Conservation (phyloP, 1,140 invertebrate species). For the Drosophila ambigua region DNA sequence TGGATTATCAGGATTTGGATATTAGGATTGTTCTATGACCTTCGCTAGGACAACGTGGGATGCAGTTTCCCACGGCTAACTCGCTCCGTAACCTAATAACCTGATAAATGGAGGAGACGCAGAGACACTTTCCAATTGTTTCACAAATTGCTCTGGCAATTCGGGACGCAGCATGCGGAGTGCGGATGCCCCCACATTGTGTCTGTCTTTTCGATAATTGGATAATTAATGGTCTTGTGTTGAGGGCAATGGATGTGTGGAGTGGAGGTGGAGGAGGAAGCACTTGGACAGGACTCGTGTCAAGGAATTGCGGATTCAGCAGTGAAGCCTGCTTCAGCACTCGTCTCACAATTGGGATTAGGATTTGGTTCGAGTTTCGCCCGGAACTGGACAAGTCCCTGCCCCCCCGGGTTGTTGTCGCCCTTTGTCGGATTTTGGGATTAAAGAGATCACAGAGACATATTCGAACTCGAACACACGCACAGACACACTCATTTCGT, state of each 20-base stretch:
- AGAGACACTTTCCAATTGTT: slow-evolving; percentile 37
- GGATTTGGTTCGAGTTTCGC: slow-evolving; percentile 50
- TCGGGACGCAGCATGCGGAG: no score
- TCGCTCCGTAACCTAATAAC: slow-evolving; percentile 12
- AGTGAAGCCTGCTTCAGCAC: slow-evolving; percentile 38
- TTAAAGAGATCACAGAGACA: no score
- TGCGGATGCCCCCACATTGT: slow-evolving; percentile 6
- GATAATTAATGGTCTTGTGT: slow-evolving; percentile 10
- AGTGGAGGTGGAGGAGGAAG: slow-evolving; percentile 35
- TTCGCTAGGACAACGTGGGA: slow-evolving; percentile 74
- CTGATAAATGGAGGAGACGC: slow-evolving; percentile 22
- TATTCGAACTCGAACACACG: slow-evolving; percentile 37
- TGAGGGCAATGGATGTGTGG: slow-evolving; percentile 44
- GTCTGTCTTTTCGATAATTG: slow-evolving; percentile 20
- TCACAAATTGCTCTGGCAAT: background rate
- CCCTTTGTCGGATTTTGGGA: slow-evolving; percentile 20
- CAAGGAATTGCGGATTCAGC: slow-evolving; percentile 53
- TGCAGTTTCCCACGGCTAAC: slow-evolving; percentile 51
- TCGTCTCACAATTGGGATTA: slow-evolving; percentile 60
- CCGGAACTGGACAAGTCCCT: background rate
- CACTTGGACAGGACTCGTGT: slow-evolving; percentile 65
- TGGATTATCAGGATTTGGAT: slow-evolving; percentile 54
- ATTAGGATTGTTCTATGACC: slow-evolving; percentile 56
- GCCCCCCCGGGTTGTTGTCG: slow-evolving; percentile 28
- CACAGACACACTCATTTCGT: slow-evolving; percentile 51